These are phyloP conservation scores for Netelia inedita DNA, from an alignment of 2,888 invertebrate genomes.

Conservation along the genomic window DNA sequence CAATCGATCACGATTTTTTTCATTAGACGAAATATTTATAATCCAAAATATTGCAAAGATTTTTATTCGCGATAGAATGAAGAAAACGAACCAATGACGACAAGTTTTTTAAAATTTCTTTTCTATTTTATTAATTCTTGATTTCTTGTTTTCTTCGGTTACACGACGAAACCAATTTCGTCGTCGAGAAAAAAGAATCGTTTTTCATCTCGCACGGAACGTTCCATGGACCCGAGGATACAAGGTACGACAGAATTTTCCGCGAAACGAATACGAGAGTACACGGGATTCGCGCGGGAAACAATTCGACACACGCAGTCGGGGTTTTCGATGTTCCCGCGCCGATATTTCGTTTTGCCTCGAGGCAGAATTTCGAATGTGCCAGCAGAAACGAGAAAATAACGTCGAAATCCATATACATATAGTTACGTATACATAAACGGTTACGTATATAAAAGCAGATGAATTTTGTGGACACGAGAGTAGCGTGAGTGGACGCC, in stretches of 20 bases:
- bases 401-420: conserved; percentile 28
- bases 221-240: neutral
- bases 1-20: too few species aligned
- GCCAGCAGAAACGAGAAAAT: conserved; percentile 26
- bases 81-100: too few species aligned
- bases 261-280: neutral
- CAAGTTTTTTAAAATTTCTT: too few species aligned
- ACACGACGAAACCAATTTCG: neutral
- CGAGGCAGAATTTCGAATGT: conserved; percentile 32
- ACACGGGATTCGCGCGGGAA: neutral
- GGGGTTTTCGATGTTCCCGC: neutral
- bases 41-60: too few species aligned
- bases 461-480: conserved; percentile 11
- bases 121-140: too few species aligned
- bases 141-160: too few species aligned
- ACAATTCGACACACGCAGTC: conserved; percentile 21
- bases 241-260: neutral
- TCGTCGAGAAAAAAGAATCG: neutral
- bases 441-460: neutral
- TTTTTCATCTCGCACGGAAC: neutral
- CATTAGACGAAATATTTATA: too few species aligned
- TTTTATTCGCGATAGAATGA: too few species aligned
- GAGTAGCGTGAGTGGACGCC: conserved; percentile 6
- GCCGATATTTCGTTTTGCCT: conserved; percentile 42
- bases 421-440: conserved; percentile 6